A percentile compares a stretch with the other conserved stretches of the same genome.
Conservation (phyloP, 2,797 vertebrate species). For the Anniella stebbinsi region DNA sequence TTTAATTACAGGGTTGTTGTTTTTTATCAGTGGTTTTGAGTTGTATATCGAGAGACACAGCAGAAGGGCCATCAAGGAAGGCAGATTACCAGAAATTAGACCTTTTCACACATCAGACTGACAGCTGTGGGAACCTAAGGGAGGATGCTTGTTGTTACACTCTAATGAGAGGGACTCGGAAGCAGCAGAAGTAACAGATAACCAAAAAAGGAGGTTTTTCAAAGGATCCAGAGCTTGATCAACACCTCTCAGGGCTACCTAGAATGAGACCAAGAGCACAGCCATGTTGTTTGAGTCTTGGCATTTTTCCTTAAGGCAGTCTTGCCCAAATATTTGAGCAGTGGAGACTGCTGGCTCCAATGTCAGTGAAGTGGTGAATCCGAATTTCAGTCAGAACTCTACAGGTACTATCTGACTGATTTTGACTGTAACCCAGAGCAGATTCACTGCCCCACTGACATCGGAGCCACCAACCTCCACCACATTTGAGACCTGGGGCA, state of each 20-base stretch:
- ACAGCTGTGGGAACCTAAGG: not conserved
- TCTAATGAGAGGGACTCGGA: not conserved
- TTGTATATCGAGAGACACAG: not conserved
- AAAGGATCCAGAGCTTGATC: not conserved
- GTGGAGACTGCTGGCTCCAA: no score
- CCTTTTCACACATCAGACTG: conserved; percentile 2
- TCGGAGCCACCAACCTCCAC: no score
- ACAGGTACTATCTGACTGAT: no score
- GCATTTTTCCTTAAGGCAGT: no score
- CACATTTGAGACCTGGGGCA: not conserved
- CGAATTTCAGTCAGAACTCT: no score
- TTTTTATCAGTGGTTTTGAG: not conserved
- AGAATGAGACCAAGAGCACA: not conserved
- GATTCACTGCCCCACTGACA: no score
- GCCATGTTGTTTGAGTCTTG: not conserved
- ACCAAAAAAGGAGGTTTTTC: not conserved
- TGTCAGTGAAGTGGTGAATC: no score
- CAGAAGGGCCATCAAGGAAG: not conserved
- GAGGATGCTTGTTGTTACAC: not conserved
- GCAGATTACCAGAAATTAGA: not conserved
- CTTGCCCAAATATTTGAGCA: not conserved
- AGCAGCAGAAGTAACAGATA: not conserved
- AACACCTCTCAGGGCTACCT: not conserved
- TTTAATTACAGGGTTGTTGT: conserved; percentile 11
- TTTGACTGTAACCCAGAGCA: no score